Base-by-base conservation (phyloP, 2,797 vertebrate species). In the Octomys mimax region DNA sequence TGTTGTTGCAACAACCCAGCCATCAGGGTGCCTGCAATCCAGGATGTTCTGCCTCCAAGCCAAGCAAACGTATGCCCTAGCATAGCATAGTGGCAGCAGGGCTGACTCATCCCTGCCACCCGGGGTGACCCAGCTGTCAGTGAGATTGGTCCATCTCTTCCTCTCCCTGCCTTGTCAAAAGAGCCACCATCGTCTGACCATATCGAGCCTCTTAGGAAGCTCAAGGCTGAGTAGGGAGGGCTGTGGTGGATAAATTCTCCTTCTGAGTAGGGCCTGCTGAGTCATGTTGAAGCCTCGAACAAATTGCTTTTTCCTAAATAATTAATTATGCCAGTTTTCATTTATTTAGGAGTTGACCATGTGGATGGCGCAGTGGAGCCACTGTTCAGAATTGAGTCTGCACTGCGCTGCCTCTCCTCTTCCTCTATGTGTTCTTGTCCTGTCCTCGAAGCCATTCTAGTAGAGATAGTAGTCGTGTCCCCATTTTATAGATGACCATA, bases 261-360 rank as follows among this genome's bases (percentile, higher is more conserved):
- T 87, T 31, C 79, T 31, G 46, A 78, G 70, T 18, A 16, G 57
- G 31, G 31, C 61, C 86, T 95, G 92, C 88, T 87, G 88, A 95
- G 75, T 95, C 94, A 90, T 91, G 92, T 57, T 85, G 96, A 97
- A 75, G 87, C 86, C 77, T 87, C 28, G 68, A 66, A 86, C 96
- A 95, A 96, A 96, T 92, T 81, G 91, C 92, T 95, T 96, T 96
- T 84, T 86, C 70, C 87, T 95, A 93, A 97, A 98, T 97, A 97
- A 98, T 96, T 96, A 68, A 97, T 96, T 36, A 36, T 42, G 49
- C 31, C 78, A 18, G 62, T 64, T 91, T 95, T 96, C 71, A 91
- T 89, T 96, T 98, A 94, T 95, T 97, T 92, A 92, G 70, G 80
- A 89, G 70, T 73, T 39, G 91, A 75, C 54, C 8, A 13, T 80